Base-by-base conservation (phyloP, 2,113 vertebrate genomes). In the Thinocorus orbignyianus region DNA sequence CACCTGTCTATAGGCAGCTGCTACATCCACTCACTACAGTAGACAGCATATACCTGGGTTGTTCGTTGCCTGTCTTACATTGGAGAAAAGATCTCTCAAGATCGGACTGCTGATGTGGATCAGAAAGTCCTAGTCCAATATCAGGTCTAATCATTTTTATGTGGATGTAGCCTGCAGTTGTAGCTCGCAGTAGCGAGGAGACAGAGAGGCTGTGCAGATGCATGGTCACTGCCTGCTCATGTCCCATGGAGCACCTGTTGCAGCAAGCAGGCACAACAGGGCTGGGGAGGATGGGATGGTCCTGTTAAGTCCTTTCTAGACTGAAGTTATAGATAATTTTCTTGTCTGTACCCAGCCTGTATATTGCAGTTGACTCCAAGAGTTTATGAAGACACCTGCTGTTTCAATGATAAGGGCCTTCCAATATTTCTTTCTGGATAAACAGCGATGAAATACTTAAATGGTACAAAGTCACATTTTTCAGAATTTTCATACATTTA, bases 391-490 rank as follows among this genome's bases (percentile, higher is more conserved):
- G 81, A 58, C 13, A 92, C n/a, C 33, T 76, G 37, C 17, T 76
- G 11, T 70, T 51, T 87, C 51, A 82, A 62, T 5, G 10, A 39
- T 52, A 79, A 83, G 65, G 19, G 23, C 11, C 12, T 92, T 94
- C 35, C 25, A 68, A 20, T 83, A 84, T 48, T 79, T 89, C 18
- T 90, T 71, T 86, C 57, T 15, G 16, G 17, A 72, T 69, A 69
- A 93, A 88, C 9, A 48, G 19, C 42, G 28, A 78, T 39, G 31
- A 81, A 76, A 83, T 82, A 49, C 55, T 86, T 90, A 78, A 88
- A 61, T 22, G 7, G 9, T 57, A 54, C 17, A 46, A 88, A 71
- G 9, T 51, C 25, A 64, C 17, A 16, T 68, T 92, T 64, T 97
- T 89, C 65, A 91, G 81, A 86, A 74, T 52, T 51, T 77, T 17